Evolutionary conservation across 2,797 vertebrate species (phyloP).

Genomic region (Sebastes nivosus): DNA sequence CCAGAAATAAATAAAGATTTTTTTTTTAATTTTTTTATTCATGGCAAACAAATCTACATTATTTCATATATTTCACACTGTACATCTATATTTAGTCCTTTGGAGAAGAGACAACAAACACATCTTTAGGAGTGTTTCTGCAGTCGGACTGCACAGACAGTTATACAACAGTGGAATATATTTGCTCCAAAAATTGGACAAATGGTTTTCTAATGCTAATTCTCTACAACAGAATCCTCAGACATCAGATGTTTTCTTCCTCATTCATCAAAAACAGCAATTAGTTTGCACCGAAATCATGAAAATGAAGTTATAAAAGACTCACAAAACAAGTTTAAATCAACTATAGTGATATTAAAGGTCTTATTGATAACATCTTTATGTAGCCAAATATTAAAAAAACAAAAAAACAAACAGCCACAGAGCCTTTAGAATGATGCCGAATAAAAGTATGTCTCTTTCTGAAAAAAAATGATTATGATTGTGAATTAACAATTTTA

Average conservation of each 20-base stretch:
- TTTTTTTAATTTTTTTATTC: constrained; percentile 10
- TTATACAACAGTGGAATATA: background rate
- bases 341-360: background rate
- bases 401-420: no score
- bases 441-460: no score
- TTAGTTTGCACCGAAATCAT: background rate
- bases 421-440: no score
- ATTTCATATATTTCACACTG: constrained; percentile 23
- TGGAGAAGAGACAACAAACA: constrained; percentile 8
- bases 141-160: background rate
- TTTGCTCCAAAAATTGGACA: background rate
- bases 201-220: background rate
- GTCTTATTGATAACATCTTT: no score
- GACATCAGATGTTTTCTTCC: background rate
- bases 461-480: no score
- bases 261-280: background rate
- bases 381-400: no score
- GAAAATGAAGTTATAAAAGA: background rate
- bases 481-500: no score
- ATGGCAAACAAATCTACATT: constrained; percentile 28
- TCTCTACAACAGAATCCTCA: background rate
- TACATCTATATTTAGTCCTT: constrained; percentile 11
- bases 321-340: background rate
- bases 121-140: background rate
- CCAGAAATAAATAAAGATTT: background rate